Evolutionary conservation across 2,888 invertebrate genomes (phyloP).

Genomic region (Eilema griseolum): DNA sequence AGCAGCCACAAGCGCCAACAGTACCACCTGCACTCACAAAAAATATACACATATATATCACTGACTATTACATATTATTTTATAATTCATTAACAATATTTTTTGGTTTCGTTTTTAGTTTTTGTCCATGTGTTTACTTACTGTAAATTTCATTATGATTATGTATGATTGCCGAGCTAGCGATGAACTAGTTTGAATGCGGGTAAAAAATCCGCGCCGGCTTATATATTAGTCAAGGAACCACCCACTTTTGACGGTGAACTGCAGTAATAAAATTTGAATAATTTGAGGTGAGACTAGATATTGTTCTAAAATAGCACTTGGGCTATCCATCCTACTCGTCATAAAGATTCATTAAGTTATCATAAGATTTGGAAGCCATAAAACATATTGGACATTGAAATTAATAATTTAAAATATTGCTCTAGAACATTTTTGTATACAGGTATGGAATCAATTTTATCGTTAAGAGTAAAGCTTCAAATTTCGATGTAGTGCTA

Average conservation of each 20-base stretch:
- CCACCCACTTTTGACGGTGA: slow-evolving; percentile 76
- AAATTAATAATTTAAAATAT: neutral
- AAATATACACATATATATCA: slow-evolving; percentile 17
- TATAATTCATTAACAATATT: slow-evolving; percentile 22
- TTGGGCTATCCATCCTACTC: slow-evolving; percentile 55
- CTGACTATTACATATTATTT: slow-evolving; percentile 23
- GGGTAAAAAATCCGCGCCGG: slow-evolving; percentile 74
- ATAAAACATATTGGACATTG: slow-evolving; percentile 20
- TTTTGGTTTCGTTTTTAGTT: slow-evolving; percentile 23
- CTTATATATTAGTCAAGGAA: slow-evolving; percentile 77
- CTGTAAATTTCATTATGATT: slow-evolving; percentile 73
- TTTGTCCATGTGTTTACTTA: slow-evolving; percentile 60
- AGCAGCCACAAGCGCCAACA: slow-evolving; percentile 67
- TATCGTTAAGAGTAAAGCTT: neutral
- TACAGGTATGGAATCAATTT: neutral
- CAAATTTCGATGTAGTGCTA: neutral
- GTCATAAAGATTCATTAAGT: slow-evolving; percentile 35
- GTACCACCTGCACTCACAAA: slow-evolving; percentile 58
- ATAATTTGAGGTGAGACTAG: slow-evolving; percentile 71
- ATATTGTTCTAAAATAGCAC: slow-evolving; percentile 65
- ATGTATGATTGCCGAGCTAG: slow-evolving; percentile 66
- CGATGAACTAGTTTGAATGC: slow-evolving; percentile 82
- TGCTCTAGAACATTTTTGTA: neutral
- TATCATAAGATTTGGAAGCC: slow-evolving; percentile 13
- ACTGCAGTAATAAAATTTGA: slow-evolving; percentile 78